Conservation (phyloP, 1,140 invertebrate species). For the Ooceraea biroi region DNA sequence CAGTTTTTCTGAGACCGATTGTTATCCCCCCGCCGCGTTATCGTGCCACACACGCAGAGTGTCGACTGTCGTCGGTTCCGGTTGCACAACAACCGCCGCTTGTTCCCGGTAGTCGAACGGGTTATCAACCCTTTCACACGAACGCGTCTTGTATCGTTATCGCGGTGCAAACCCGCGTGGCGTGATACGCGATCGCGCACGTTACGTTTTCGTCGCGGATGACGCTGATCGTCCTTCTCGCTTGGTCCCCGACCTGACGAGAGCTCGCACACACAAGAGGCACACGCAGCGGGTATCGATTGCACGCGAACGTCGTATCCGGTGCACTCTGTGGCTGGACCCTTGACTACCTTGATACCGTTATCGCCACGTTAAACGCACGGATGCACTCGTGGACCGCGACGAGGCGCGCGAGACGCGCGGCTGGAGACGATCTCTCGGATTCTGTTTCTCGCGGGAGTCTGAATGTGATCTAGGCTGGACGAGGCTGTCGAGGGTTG, state of each 20-base stretch:
- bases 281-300: conserved; percentile 7
- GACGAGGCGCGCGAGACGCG: not conserved
- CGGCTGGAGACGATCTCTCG: not conserved
- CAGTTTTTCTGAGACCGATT: conserved; percentile 52
- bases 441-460: too few relatives aligned
- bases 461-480: not conserved
- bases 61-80: conserved; percentile 64
- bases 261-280: conserved; percentile 15
- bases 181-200: conserved; percentile 66
- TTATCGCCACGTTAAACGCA: not conserved
- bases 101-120: conserved; percentile 69
- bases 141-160: conserved; percentile 67
- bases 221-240: conserved; percentile 43
- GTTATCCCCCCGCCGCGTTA: conserved; percentile 52
- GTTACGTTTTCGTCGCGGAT: conserved; percentile 21
- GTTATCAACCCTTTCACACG: conserved; percentile 63
- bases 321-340: not conserved
- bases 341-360: not conserved
- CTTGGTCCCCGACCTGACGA: conserved; percentile 9
- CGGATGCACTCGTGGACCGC: not conserved
- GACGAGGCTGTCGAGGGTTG: not conserved
- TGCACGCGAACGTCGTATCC: conserved; percentile 20
- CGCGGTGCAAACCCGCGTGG: conserved; percentile 65
- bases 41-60: conserved; percentile 47
- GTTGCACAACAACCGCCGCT: conserved; percentile 63